Evolutionary conservation across 1,140 invertebrate genomes (phyloP).

Genomic region (Microplitis mediator): DNA sequence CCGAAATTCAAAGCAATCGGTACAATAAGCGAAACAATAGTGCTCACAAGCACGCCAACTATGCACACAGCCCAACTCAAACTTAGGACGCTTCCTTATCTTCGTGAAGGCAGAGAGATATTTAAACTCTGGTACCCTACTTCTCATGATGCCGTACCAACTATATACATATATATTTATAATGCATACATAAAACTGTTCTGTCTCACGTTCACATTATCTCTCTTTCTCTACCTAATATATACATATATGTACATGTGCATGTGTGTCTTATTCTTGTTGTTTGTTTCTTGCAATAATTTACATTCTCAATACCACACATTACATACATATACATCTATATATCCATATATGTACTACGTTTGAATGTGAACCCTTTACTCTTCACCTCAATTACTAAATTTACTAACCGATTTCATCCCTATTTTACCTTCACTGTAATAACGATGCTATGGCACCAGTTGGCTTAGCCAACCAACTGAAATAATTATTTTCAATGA

Average conservation of each 20-base stretch:
- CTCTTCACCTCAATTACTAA: background rate
- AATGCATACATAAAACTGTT: no score
- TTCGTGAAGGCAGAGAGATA: slow-evolving; percentile 36
- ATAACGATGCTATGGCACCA: slow-evolving; percentile 10
- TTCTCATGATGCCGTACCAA: background rate
- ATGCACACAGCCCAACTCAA: slow-evolving; percentile 35
- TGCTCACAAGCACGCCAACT: slow-evolving; percentile 43
- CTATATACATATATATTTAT: no score
- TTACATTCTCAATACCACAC: background rate
- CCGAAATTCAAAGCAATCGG: slow-evolving; percentile 42
- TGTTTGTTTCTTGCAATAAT: background rate
- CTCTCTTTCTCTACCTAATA: background rate
- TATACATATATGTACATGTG: background rate
- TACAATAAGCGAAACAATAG: slow-evolving; percentile 48
- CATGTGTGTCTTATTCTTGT: background rate
- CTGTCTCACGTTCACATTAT: background rate
- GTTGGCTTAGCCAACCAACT: slow-evolving; percentile 9
- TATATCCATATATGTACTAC: background rate
- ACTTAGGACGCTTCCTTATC: slow-evolving; percentile 38
- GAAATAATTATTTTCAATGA: slow-evolving; percentile 29
- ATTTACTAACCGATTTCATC: slow-evolving; percentile 8
- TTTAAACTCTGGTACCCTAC: slow-evolving; percentile 46
- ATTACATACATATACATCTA: background rate
- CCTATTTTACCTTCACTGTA: background rate
- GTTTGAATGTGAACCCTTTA: background rate